Evolutionary conservation across 1,140 invertebrate genomes (phyloP), one percentile per base, ranked within the genome.

Genomic region (Patella vulgata): DNA sequence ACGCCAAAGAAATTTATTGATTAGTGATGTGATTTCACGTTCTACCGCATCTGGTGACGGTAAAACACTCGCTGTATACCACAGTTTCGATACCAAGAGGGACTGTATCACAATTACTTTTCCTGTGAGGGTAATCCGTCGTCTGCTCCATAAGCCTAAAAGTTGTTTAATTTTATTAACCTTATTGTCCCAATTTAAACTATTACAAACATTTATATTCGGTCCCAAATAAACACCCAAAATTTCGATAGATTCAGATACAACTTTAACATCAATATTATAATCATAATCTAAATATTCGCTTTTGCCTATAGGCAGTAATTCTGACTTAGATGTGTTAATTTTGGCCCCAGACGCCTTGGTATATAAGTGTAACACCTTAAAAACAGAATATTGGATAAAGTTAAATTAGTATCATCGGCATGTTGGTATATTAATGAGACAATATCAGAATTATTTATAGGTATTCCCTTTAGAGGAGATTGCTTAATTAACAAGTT

Each of bases 331-430:
- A 6, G 52, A 47, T 36, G 40, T 48, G 52, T 70, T 70, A 0
- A 73, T 21, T 63, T 73, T 73, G 11, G 71, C 57, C 0, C 68
- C 70, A 3, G 66, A 68, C 14, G 60, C 59, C 46, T 59, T 68
- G 23, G 63, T 47, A 58, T 61, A 73, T 23, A 55, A 43, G 12
- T 54, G 12, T 46, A 55, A 44, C 33, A 59, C 46, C 23, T 53
- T 31, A 28, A 71, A 62, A 17, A 66, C 59, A 40, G 39, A 27
- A 54, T n/a, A n/a, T n/a, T n/a, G n/a, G n/a, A n/a, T n/a, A n/a
- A n/a, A n/a, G n/a, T n/a, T n/a, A n/a, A n/a, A n/a, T n/a, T n/a
- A n/a, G n/a, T n/a, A n/a, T n/a, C n/a, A n/a, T n/a, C n/a, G n/a
- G n/a, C n/a, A n/a, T n/a, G n/a, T n/a, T n/a, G n/a, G n/a, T n/a